Percentiles rank a stretch among this genome's conserved stretches.
Conservation (phyloP, 2,797 vertebrate genomes). For the Valencia hispanica region DNA sequence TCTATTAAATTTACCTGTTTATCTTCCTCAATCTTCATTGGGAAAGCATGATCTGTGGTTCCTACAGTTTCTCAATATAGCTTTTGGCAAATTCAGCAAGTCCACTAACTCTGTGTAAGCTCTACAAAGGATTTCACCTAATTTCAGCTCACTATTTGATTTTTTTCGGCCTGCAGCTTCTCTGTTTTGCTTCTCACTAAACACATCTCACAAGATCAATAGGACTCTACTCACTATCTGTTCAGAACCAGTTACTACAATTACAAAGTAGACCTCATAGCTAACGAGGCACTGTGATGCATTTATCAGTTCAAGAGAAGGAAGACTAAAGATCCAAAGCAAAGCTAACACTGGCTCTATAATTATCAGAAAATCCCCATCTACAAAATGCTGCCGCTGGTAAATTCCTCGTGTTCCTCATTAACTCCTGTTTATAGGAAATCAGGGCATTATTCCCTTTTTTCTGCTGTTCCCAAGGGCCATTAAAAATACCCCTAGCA, state of each 20-base stretch:
- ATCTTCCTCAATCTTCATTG: not conserved
- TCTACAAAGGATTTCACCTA: slow-evolving; percentile 4
- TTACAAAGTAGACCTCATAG: not conserved
- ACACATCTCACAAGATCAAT: not conserved
- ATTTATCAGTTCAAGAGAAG: not conserved
- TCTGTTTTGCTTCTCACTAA: slow-evolving; percentile 3
- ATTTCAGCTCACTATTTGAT: slow-evolving; percentile 6
- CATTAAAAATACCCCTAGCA: not conserved
- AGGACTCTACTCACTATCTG: not conserved
- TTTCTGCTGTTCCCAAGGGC: not conserved
- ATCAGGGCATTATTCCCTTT: not conserved
- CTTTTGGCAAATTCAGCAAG: not conserved
- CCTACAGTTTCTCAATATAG: not conserved
- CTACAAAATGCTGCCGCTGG: not conserved
- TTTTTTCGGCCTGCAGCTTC: not conserved
- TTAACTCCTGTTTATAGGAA: not conserved
- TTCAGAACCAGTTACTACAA: not conserved
- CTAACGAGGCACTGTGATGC: not conserved
- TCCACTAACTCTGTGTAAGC: not conserved
- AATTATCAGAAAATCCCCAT: slow-evolving; percentile 1
- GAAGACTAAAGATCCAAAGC: not conserved
- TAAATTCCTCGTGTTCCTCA: not conserved
- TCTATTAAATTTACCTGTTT: not conserved
- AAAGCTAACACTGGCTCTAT: not conserved
- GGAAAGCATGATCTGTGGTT: not conserved